Conservation (phyloP, 1,140 invertebrate genomes). For the Acromyrmex charruanus region DNA sequence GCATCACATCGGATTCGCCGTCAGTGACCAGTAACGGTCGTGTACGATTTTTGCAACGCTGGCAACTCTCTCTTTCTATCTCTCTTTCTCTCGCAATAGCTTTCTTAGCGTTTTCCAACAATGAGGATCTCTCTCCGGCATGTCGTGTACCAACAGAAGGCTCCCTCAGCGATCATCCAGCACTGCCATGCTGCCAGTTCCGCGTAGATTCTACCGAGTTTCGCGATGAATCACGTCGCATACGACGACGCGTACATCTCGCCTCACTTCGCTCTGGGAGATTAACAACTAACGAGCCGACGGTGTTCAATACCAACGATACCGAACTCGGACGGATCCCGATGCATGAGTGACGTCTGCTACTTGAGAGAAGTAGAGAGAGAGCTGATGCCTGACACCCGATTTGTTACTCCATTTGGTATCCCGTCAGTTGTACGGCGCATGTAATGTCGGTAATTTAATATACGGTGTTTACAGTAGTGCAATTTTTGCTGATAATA, state of each 20-base stretch:
- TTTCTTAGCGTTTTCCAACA: constrained; percentile 73
- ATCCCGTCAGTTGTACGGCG: constrained; percentile 47
- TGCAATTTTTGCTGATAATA: constrained; percentile 55
- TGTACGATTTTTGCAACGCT: constrained; percentile 63
- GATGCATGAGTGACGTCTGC: constrained; percentile 58
- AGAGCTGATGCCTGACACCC: constrained; percentile 55
- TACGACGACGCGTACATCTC: constrained; percentile 37
- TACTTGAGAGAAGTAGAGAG: constrained; percentile 45
- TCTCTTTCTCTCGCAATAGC: constrained; percentile 45
- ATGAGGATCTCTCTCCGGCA: constrained; percentile 59
- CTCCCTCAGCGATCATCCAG: neutral
- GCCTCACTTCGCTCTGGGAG: neutral
- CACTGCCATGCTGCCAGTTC: constrained; percentile 33
- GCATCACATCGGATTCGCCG: constrained; percentile 28
- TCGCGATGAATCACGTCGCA: constrained; percentile 71
- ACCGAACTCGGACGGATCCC: constrained; percentile 50
- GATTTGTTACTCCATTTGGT: constrained; percentile 54
- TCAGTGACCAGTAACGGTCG: constrained; percentile 66
- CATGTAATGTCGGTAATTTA: constrained; percentile 57
- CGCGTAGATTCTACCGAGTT: constrained; percentile 66
- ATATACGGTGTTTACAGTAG: constrained; percentile 56
- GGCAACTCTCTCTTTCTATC: neutral
- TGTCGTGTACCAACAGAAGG: neutral
- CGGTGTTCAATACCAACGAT: constrained; percentile 28
- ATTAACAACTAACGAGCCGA: constrained; percentile 58